phyloP scores from a whole-genome alignment of 2,113 vertebrate species.

The Triplophysa rosa region DNA sequence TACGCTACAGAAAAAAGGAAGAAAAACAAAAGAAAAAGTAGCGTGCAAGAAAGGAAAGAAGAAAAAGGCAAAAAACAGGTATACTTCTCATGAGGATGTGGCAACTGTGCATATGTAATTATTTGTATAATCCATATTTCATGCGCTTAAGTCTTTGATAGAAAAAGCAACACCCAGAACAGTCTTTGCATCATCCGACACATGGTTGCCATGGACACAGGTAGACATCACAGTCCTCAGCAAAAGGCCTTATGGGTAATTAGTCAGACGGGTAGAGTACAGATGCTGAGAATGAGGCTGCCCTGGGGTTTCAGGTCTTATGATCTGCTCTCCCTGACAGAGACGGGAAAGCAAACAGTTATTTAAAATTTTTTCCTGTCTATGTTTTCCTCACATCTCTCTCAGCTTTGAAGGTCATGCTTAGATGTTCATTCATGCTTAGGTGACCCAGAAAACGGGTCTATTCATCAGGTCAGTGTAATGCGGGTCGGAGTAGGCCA shows the following conservation, averaged over 20 bases:
- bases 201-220: constrained; percentile 17
- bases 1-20: constrained; percentile 3
- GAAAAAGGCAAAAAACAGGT: constrained; percentile 19
- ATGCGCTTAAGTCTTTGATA: constrained; percentile 18
- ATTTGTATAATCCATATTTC: constrained; percentile 32
- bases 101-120: constrained; percentile 22
- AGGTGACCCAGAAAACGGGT: constrained; percentile 23
- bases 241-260: constrained; percentile 29
- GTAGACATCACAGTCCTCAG: constrained; percentile 3
- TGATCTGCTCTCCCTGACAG: constrained; percentile 31
- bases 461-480: constrained; percentile 39
- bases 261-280: constrained; percentile 2
- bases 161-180: neutral
- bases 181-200: constrained; percentile 23
- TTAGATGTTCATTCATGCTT: constrained; percentile 35
- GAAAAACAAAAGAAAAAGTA: neutral
- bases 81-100: constrained; percentile 2
- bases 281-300: neutral
- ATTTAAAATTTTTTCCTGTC: neutral
- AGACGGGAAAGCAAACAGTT: constrained; percentile 14
- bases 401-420: constrained; percentile 54
- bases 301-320: neutral
- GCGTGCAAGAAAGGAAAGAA: neutral
- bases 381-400: constrained; percentile 28
- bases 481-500: neutral